Base-by-base conservation (phyloP, 1,140 invertebrate genomes). In the Ephestia elutella region DNA sequence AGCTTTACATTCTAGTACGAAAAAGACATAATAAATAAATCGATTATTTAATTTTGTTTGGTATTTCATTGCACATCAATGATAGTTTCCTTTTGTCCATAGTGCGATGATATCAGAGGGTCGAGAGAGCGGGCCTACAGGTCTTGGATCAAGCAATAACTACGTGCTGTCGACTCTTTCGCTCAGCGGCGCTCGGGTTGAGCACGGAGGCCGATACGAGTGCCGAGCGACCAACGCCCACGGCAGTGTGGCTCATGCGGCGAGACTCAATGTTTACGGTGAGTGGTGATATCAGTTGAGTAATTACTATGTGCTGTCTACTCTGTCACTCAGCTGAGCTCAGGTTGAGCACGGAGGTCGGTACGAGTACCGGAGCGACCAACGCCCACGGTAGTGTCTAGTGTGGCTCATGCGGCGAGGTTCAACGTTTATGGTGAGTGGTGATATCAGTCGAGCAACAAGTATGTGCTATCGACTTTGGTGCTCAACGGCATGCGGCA, bases 251-350 rank as follows among this genome's bases (percentile, higher is more conserved):
- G 90, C 91, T 25, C 94, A 96, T 79, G 92, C 94, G 38, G 93
- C 94, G 0, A 85, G 92, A 54, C 90, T 98, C 18, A 95, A 96
- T 82, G 95, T 98, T 70, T 96, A 96, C 80, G 95, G 96, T 97
- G 91, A 89, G 89, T 81, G 13, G 1, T 44, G 10, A 15, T 2
- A 15, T 1, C 32, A 38, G 25, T 5, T 5, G 25, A 75, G 73
- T 13, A 72, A 65, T 51, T 82, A 80, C 61, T 87, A 85, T 60
- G 74, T 87, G 25, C 57, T 85, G 51, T 83, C 82, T 0, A 86
- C 82, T 0, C 58, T 86, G n/a, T 79, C 82, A 0, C 56, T 85
- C 19, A 78, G 63, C 70, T 90, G 92, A 67, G 94, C 94, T 5
- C 91, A 92, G 21, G 93, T 95, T 0, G 93, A 94, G 73, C 94